Evolutionary conservation across 2,797 vertebrate genomes (phyloP), one percentile per base, ranked within the genome.

Genomic region (Tiaroga cobitis): DNA sequence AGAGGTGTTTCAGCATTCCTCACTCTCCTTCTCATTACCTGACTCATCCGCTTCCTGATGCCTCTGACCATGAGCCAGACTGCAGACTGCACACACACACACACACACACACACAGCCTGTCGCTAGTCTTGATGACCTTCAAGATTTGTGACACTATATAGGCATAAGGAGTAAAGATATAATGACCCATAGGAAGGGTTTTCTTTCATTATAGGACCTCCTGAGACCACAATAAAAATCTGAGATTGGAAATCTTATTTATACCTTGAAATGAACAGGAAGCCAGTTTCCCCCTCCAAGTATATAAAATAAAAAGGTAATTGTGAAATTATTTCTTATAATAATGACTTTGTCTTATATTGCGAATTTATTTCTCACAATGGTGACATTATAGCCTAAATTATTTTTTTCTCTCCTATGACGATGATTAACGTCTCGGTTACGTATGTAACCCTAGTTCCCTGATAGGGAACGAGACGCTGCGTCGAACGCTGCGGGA

Each of bases 11-110:
- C 81, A 80, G 80, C 86, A 87, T 89, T 88, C 85, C 83, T 78
- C 81, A 49, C 63, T 89, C 63, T 85, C 81, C 78, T 85, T 83
- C 83, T 85, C 85, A 86, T 89, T 89, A 88, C 76, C 88, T 89
- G 87, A 88, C 82, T 86, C 85, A 82, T 88, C 39, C 81, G 63
- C 86, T 88, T 87, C 87, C 59, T 81, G 84, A 70, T 70, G 73
- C 72, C 81, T 89, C 76, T 85, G 87, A 89, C 87, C 83, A 56
- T 83, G 86, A 87, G 72, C 80, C 80, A 83, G 85, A 87, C 81
- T 73, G 16, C 67, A 85, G 59, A 80, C 54, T 54, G 16, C n/a
- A 5, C 39, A 37, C 37, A 39, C 15, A 72, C 74, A 51, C 70
- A 56, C 41, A 69, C 15, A 69, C 63, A 41, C 26, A 51, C 70